Conservation (phyloP, 2,888 invertebrate genomes). For the Andrena bicolor region DNA sequence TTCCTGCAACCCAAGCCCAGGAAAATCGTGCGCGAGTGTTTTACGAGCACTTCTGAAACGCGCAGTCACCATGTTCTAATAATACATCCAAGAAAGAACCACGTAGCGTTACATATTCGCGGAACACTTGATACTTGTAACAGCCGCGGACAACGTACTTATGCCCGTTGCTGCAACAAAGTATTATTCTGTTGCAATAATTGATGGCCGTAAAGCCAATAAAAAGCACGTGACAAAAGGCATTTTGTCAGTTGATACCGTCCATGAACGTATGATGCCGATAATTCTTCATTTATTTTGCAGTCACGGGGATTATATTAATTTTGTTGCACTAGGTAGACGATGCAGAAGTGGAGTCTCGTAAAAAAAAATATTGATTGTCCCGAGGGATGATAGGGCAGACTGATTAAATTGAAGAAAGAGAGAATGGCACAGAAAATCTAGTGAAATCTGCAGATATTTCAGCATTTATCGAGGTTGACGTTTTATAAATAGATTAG, state of each 20-base stretch:
- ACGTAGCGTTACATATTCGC: slow-evolving; percentile 20
- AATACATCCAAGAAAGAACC: slow-evolving; percentile 37
- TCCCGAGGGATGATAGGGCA: no score
- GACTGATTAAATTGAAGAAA: no score
- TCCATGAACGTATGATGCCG: no score
- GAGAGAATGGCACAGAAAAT: no score
- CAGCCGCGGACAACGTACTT: background rate
- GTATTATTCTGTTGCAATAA: slow-evolving; percentile 26
- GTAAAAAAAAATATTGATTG: no score
- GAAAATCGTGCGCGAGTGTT: slow-evolving; percentile 29
- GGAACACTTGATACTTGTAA: slow-evolving; percentile 15
- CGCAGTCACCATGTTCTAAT: slow-evolving; percentile 44
- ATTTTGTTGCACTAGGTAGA: no score
- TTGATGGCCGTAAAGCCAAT: slow-evolving; percentile 8
- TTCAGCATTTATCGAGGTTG: no score
- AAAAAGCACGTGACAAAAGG: background rate
- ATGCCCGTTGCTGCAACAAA: slow-evolving; percentile 1
- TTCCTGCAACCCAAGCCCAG: slow-evolving; percentile 7
- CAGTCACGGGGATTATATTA: no score
- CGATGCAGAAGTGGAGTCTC: no score
- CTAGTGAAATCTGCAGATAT: no score
- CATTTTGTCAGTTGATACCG: background rate
- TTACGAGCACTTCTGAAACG: slow-evolving; percentile 34
- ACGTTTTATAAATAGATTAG: no score
- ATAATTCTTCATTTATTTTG: no score